A percentile compares a stretch with the other conserved stretches of the same genome.
Evolutionary conservation across 2,888 invertebrate genomes (phyloP).

Genomic region (Lycocerus yunnanus): DNA sequence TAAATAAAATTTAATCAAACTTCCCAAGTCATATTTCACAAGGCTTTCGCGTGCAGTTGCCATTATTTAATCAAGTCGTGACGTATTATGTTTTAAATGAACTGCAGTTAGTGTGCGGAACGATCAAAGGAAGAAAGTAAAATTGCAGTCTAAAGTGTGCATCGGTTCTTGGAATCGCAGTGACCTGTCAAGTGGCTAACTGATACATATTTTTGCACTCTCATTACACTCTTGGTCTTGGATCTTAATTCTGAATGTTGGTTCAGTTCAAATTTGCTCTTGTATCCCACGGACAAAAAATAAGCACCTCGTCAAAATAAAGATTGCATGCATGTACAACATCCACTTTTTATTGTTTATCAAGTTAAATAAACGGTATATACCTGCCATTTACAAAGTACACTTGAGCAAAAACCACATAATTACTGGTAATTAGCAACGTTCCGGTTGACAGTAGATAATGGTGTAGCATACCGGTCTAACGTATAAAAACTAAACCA

Average conservation of each 20-base stretch:
- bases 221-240: not conserved
- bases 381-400: constrained; percentile 19
- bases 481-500: constrained; percentile 48
- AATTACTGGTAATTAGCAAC: constrained; percentile 50
- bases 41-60: not conserved
- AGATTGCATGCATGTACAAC: not conserved
- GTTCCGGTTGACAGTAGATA: constrained; percentile 47
- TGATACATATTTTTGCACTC: not conserved
- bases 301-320: not conserved
- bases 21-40: not conserved
- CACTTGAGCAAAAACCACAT: constrained; percentile 37
- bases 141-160: not conserved
- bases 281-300: not conserved
- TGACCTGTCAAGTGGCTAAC: not conserved
- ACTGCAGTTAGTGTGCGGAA: not conserved
- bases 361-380: not conserved
- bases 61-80: not conserved
- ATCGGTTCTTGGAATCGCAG: not conserved
- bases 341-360: not conserved
- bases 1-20: not conserved
- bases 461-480: constrained; percentile 43
- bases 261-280: not conserved
- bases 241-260: not conserved
- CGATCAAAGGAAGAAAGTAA: not conserved
- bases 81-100: not conserved